A percentile compares a stretch with the other conserved stretches of the same genome.
Conservation (phyloP, 2,113 vertebrate species). For the Piaya cayana region DNA sequence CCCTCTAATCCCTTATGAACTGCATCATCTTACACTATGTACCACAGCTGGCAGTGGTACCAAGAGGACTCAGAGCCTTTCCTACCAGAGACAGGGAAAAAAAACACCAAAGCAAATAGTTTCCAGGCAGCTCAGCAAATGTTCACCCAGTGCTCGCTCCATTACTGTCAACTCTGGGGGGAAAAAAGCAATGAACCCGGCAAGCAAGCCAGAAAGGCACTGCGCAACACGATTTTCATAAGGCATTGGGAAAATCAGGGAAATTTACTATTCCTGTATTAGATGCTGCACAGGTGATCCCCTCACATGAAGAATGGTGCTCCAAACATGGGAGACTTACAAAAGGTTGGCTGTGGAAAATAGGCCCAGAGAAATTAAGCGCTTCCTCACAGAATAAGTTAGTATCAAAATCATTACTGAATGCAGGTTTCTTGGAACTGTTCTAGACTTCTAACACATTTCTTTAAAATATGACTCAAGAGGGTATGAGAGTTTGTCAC, state of each 20-base stretch:
- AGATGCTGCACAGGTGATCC: not conserved
- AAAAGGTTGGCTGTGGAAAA: not conserved
- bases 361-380: not conserved
- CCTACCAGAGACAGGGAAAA: not conserved
- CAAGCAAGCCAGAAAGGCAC: not conserved
- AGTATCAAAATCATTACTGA: not conserved
- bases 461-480: not conserved
- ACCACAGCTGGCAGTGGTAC: not conserved
- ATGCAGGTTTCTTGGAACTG: not conserved
- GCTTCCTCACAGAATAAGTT: not conserved
- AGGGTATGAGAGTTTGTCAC: not conserved
- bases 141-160: not conserved
- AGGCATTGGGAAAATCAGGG: not conserved
- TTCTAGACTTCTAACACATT: not conserved
- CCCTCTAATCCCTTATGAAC: not conserved
- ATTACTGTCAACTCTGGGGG: not conserved
- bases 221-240: not conserved
- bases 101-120: not conserved
- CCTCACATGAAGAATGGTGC: not conserved
- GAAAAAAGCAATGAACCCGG: not conserved
- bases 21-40: fast-evolving
- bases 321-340: not conserved
- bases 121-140: not conserved
- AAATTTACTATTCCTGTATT: not conserved
- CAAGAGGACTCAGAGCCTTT: not conserved